Evolutionary conservation across 2,797 vertebrate genomes (phyloP).

Genomic region (Melanotaenia maccullochi): DNA sequence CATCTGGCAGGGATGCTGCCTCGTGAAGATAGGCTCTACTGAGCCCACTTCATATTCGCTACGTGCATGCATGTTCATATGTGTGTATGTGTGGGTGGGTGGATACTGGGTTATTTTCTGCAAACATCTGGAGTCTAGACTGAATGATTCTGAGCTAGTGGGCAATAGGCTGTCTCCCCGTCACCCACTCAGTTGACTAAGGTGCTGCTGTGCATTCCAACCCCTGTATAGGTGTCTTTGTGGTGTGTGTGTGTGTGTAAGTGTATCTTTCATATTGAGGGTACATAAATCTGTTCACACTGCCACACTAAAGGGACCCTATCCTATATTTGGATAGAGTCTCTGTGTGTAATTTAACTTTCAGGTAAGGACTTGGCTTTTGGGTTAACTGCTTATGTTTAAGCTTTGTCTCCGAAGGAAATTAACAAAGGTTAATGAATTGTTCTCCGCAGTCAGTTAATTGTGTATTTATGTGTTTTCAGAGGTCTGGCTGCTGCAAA

Average conservation of each 20-base stretch:
- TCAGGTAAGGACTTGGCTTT: not conserved
- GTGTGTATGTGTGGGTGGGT: constrained; percentile 28
- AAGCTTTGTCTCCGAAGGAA: no score
- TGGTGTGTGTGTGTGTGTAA: constrained; percentile 3
- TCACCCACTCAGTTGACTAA: constrained; percentile 67
- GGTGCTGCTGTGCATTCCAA: constrained; percentile 45
- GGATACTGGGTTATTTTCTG: constrained; percentile 61
- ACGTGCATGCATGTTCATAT: constrained; percentile 16
- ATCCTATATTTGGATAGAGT: no score
- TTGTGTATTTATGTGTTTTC: no score
- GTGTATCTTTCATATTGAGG: not conserved
- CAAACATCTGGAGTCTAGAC: constrained; percentile 92
- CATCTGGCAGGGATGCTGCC: constrained; percentile 87
- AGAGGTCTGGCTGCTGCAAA: no score
- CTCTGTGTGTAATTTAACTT: not conserved
- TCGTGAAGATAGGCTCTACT: constrained; percentile 61
- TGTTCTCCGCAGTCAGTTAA: no score
- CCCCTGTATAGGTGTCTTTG: constrained; percentile 4
- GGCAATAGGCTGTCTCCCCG: constrained; percentile 61
- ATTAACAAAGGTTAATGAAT: no score
- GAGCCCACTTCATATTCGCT: constrained; percentile 63
- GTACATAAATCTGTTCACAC: constrained; percentile 7
- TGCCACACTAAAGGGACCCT: not conserved
- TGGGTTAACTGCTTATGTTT: no score
- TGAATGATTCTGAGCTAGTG: constrained; percentile 78